Evolutionary conservation across 2,797 vertebrate genomes (phyloP).

Genomic region (Phrynocephalus forsythii): DNA sequence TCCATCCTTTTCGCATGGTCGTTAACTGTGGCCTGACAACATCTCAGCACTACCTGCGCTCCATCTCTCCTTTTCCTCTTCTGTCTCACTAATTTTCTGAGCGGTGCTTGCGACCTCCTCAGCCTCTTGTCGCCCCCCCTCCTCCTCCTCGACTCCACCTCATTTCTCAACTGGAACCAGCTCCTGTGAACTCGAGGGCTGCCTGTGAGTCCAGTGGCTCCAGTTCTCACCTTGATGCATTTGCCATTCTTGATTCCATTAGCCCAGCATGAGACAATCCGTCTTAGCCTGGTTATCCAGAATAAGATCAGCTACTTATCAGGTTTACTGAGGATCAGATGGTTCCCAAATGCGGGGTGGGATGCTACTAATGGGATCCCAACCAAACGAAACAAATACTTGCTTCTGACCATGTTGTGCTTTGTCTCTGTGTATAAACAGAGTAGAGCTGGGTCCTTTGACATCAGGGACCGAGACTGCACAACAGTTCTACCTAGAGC

Average conservation of each 20-base stretch:
- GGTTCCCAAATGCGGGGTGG: neutral
- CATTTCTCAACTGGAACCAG: neutral
- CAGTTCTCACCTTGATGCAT: neutral
- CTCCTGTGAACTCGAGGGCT: neutral
- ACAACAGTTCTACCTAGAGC: neutral
- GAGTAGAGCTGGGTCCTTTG: neutral
- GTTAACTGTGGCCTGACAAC: conserved; percentile 51
- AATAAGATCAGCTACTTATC: neutral
- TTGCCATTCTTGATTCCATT: neutral
- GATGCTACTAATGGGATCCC: rapidly evolving
- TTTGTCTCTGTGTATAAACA: neutral
- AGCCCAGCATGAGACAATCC: too few species aligned
- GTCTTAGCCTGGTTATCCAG: rapidly evolving
- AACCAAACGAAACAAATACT: neutral
- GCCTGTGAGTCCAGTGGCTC: rapidly evolving
- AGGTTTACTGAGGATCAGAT: rapidly evolving
- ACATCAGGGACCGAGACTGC: too few species aligned
- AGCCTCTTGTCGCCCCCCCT: neutral
- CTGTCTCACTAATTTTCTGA: rapidly evolving
- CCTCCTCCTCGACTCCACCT: neutral
- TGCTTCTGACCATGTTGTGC: neutral
- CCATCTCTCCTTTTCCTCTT: neutral
- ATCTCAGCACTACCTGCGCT: conserved; percentile 49
- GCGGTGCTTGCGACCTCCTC: neutral
- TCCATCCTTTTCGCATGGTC: conserved; percentile 51